Evolutionary conservation across 2,888 invertebrate genomes (phyloP), one percentile per base, ranked within the genome.

Genomic region (Eumacrocentrus americanus): DNA sequence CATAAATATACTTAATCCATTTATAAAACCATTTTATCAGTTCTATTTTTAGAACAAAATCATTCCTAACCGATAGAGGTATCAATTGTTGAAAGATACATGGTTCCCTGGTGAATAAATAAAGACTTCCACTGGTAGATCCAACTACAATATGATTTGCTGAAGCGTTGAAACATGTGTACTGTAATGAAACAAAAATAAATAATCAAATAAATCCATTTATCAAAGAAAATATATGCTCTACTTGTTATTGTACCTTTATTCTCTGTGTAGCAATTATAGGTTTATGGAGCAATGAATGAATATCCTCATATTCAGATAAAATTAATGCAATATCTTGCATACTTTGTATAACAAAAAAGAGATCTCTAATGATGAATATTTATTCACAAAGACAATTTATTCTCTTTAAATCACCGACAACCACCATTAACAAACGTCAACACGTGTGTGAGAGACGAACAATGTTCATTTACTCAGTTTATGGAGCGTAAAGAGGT

Each of bases 81-180:
- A 92, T 88, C 40, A 93, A 82, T 72, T 92, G 91, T 38, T 90
- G 81, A 81, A 92, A 92, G 72, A 87, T 86, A 76, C 90, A 91
- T 37, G 90, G 88, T 65, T 85, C 84, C 64, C 91, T 84, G 69
- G 87, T 88, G 76, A 92, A 93, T 18, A 92, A 82, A 78, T 92
- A 92, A 52, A 92, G 83, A 20, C 92, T 91, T 57, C 93, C 93
- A 70, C 91, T 92, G 0, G 89, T 90, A 1, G 92, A 91, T 22
- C 93, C 92, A 76, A 92, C 88, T 53, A 89, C 86, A 65, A 93
- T 85, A 67, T 88, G 87, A 64, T 86, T 88, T 66, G 84, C 83
- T 1, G 92, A 92, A 9, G 89, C 86, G 81, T 90, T 88, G 70
- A 92, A 90, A 77, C 91, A 90, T 40, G 76, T 77, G 34, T 77